Base-by-base conservation (phyloP, 2,888 invertebrate genomes). In the Brenthis hecate region DNA sequence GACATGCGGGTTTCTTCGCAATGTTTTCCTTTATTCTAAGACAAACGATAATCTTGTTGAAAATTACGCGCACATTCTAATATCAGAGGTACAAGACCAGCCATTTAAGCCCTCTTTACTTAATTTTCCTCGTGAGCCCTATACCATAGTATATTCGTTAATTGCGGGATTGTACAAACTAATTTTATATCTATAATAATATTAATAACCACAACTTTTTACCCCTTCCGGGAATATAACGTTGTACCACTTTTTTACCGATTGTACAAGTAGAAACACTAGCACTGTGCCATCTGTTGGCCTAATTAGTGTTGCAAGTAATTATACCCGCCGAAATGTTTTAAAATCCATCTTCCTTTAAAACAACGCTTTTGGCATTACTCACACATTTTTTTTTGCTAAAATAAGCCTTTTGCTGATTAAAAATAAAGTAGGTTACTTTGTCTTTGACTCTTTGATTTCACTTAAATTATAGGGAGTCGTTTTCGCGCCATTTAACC, bases 311-410 rank as follows among this genome's bases (percentile, higher is more conserved):
- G 14, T 11, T 43, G 55, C 8, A 50, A 65, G 61, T 51, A 50
- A 50, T 61, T 61, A 65, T 69, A 56, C 56, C 47, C 53, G 53
- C 69, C 69, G 65, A 65, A 68, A 68, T 60, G 50, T 43, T 65
- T 51, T 50, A 51, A 54, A 61, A 65, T 61, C 61, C 65, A 62
- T 65, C 65, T 69, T 61, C 16, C 65, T 69, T 65, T 69, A 61
- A 61, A 55, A 67, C 66, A 67, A 67, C 55, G 50, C 61, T 62
- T 61, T 67, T 61, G 60, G 32, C 47, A 61, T 53, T 36, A 14
- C 53, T 66, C 61, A 69, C 47, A 61, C 67, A 65, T 61, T 69
- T 69, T 65, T 19, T 66, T 69, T 69, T 69, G 47, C 36, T 16
- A 61, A 61, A 66, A 69, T 69, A 65, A 32, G 56, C 51, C 56